Base-by-base conservation (phyloP, 2,113 vertebrate genomes). In the Conger conger region DNA sequence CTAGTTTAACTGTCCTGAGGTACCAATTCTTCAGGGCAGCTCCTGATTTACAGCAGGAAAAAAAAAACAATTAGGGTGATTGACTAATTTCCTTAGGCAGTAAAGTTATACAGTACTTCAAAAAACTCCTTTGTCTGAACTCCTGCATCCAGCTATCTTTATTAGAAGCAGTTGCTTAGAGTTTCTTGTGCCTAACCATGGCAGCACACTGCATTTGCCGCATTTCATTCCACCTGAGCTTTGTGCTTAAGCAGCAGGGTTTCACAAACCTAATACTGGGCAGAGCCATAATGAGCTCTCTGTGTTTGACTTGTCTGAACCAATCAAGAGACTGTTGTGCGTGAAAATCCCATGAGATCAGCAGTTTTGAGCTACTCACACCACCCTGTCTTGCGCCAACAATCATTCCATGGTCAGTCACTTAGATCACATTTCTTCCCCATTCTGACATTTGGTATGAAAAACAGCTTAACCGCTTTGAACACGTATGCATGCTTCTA, bases 1-100 rank as follows among this genome's bases (percentile, higher is more conserved):
- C 96, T 23, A 97, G 36, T 87, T 93, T 94, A 88, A 93, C 94
- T 11, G 92, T 94, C 88, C 87, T 93, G 82, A 94, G 83, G 82
- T 92, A 90, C 89, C 94, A 96, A 3, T 90, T 87, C 78, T 83
- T 79, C 0, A 0, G 0, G 38, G 37, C 57, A 18, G 38, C 82
- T 80, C 78, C 92, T 94, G 76, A 54, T 27, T n/a, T n/a, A 35
- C 57, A 87, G 40, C 82, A 89, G 79, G 33, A 1, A 1, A 38
- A 63, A 73, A 38, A 6, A 63, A 35, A 18, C 13, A 3, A 40
- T 27, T 73, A 73, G 68, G 27, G 6, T 73, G 68, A 73, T 11
- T 7, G 11, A n/a, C 27, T 27, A 33, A 27, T 73, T 73, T n/a
- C n/a, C 68, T 27, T 13, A n/a, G 23, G n/a, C 68, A 73, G n/a